Conservation (phyloP, 64 coral and sea anemone genomes). For the Orbicella faveolata region DNA sequence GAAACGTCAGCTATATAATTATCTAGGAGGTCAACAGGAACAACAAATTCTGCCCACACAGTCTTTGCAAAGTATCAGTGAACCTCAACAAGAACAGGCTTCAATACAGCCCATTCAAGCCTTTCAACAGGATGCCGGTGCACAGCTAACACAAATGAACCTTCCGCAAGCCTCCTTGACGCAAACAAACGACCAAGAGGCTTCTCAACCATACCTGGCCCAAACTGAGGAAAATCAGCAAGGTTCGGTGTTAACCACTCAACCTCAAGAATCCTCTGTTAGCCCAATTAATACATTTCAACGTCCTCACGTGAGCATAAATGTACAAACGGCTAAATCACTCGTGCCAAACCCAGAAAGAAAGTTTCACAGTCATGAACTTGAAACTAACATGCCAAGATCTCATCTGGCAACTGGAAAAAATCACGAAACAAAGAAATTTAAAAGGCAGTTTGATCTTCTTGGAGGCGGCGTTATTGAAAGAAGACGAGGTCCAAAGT, state of each 20-base stretch:
- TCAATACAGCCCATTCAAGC: slow-evolving; percentile 5
- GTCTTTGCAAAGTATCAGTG: not conserved
- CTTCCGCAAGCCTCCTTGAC: not conserved
- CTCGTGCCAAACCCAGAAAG: slow-evolving; percentile 2
- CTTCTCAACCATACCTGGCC: not conserved
- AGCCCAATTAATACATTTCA: not conserved
- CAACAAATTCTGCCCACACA: not conserved
- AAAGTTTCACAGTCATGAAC: not conserved
- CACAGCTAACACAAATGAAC: not conserved
- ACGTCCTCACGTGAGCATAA: slow-evolving; percentile 38
- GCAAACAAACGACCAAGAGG: not conserved
- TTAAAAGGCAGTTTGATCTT: slow-evolving; percentile 34
- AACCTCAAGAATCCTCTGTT: not conserved
- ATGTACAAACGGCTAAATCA: slow-evolving; percentile 53
- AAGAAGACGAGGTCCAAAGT: slow-evolving; percentile 20
- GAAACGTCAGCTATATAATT: slow-evolving; percentile 46
- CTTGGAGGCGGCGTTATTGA: slow-evolving; percentile 26
- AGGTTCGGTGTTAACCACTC: not conserved
- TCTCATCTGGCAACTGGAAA: not conserved
- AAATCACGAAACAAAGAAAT: not conserved
- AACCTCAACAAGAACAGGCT: not conserved
- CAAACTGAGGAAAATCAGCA: not conserved
- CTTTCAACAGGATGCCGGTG: not conserved
- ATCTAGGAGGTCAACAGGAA: slow-evolving; percentile 44
- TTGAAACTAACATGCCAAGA: not conserved